Evolutionary conservation across 2,797 vertebrate species (phyloP).

Genomic region (Paedocypris micromegethes): DNA sequence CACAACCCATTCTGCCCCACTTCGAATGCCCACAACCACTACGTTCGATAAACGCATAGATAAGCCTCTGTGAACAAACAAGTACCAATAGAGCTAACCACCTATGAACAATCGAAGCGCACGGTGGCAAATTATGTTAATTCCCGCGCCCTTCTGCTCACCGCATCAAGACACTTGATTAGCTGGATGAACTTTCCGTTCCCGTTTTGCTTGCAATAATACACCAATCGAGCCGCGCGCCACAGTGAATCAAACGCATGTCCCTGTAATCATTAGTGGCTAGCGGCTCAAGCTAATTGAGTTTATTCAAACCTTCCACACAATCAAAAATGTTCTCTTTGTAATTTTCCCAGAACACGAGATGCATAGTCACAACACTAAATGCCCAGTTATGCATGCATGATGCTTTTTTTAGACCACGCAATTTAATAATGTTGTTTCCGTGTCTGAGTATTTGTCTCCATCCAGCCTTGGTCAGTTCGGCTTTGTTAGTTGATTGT

Average conservation of each 20-base stretch:
- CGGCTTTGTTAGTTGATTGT: no score
- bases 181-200: conserved; percentile 24
- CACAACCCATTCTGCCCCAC: not conserved
- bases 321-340: conserved; percentile 31
- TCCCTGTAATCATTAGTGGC: conserved; percentile 32
- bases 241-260: not conserved
- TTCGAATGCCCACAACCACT: conserved; percentile 1
- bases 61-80: not conserved
- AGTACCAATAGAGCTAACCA: not conserved
- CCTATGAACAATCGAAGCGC: conserved; percentile 5
- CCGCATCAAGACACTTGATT: conserved; percentile 35
- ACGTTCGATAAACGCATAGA: conserved; percentile 14
- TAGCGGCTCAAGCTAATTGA: conserved; percentile 15
- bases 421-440: conserved; percentile 1
- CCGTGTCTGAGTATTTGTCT: not conserved
- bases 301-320: conserved; percentile 15
- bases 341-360: conserved; percentile 7
- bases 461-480: not conserved
- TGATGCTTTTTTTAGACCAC: conserved; percentile 4
- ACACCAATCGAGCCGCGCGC: conserved; percentile 11
- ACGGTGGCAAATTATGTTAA: conserved; percentile 34
- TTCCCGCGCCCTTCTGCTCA: conserved; percentile 27
- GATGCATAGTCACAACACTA: not conserved
- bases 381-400: conserved; percentile 5
- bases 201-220: conserved; percentile 20